A percentile compares a stretch with the other conserved stretches of the same genome.
Conservation (phyloP, 2,888 invertebrate genomes). For the Sarcophaga subvicina region DNA sequence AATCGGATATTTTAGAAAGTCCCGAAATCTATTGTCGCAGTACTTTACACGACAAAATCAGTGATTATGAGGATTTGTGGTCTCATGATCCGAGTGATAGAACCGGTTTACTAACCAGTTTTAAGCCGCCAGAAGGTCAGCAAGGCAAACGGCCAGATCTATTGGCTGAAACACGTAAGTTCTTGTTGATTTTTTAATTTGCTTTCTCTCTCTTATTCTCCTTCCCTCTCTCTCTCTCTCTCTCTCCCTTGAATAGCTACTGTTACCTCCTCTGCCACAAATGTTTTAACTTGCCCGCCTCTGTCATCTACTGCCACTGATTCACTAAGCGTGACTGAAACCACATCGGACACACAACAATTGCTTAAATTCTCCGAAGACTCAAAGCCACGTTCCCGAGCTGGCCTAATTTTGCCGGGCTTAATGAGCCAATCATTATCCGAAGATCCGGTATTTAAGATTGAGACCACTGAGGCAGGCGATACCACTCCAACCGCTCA, state of each 20-base stretch:
- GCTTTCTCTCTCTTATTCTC: background rate
- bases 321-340: constrained; percentile 67
- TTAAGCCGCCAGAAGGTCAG: constrained; percentile 78
- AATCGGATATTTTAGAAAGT: constrained; percentile 92
- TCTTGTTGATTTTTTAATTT: background rate
- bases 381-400: constrained; percentile 76
- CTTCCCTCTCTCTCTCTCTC: background rate
- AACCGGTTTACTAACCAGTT: constrained; percentile 82
- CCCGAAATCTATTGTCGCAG: constrained; percentile 92
- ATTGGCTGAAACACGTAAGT: constrained; percentile 84
- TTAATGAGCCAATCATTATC: constrained; percentile 75
- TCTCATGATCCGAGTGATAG: constrained; percentile 85
- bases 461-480: constrained; percentile 73
- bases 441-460: constrained; percentile 73
- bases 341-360: constrained; percentile 74
- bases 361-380: constrained; percentile 77
- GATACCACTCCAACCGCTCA: constrained; percentile 79
- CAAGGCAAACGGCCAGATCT: constrained; percentile 83
- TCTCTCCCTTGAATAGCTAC: constrained; percentile 80
- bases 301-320: constrained; percentile 64
- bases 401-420: constrained; percentile 77
- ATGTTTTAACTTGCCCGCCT: constrained; percentile 74
- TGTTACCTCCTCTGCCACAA: constrained; percentile 82
- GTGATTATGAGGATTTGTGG: constrained; percentile 98
- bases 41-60: constrained; percentile 94